A percentile compares a stretch with the other conserved stretches of the same genome.
phyloP scores from a whole-genome alignment of 2,888 invertebrate species.

The Polylopha cassiicola region DNA sequence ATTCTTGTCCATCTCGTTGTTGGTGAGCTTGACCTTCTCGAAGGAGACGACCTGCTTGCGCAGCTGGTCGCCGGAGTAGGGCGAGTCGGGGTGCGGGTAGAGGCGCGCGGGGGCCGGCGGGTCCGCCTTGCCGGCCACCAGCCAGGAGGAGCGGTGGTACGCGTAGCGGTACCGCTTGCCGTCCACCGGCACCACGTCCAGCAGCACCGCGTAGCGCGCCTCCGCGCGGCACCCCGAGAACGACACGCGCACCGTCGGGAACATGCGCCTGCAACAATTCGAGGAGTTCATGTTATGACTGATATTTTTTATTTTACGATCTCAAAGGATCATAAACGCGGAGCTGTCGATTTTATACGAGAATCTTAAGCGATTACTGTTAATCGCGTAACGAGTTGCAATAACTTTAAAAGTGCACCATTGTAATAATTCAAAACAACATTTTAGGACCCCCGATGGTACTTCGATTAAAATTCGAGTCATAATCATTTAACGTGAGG shows the following conservation, averaged over 20 bases:
- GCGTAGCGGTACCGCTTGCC: conserved; percentile 98
- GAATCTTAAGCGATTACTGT: too few species aligned
- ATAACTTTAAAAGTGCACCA: conserved; percentile 1
- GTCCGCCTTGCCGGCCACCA: conserved; percentile 98
- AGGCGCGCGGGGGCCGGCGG: conserved; percentile 95
- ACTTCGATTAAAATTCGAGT: conserved; percentile 17
- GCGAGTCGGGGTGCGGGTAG: conserved; percentile 97
- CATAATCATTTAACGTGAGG: conserved; percentile 25
- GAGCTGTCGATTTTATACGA: too few species aligned
- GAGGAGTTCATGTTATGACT: neutral
- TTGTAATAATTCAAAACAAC: conserved; percentile 2
- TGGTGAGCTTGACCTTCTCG: conserved; percentile 98
- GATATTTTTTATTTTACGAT: too few species aligned
- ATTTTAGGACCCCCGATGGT: conserved; percentile 8
- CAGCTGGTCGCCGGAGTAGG: conserved; percentile 96
- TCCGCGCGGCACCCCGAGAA: conserved; percentile 90
- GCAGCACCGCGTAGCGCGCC: conserved; percentile 92
- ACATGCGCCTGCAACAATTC: conserved; percentile 90
- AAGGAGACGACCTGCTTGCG: conserved; percentile 98
- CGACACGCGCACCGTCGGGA: conserved; percentile 96
- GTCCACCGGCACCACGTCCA: conserved; percentile 98
- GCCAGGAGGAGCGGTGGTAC: conserved; percentile 98
- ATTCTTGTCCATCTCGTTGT: conserved; percentile 97
- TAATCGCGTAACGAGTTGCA: neutral
- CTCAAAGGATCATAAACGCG: too few species aligned